Percentiles rank a stretch among this genome's conserved stretches.
Evolutionary conservation across 2,113 vertebrate species (phyloP).

Genomic region (Erpornis zantholeuca): DNA sequence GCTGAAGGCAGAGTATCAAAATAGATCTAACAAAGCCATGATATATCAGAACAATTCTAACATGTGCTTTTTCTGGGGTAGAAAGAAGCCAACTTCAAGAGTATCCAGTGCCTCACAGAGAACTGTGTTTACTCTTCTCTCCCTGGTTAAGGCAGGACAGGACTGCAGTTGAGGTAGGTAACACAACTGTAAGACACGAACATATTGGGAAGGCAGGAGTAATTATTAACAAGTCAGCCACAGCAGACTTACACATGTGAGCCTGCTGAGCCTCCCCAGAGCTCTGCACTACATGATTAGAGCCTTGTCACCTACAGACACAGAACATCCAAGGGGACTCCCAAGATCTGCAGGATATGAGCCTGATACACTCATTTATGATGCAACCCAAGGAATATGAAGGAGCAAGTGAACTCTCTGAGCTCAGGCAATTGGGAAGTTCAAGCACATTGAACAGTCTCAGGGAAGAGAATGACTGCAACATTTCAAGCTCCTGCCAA

Average conservation of each 20-base stretch:
- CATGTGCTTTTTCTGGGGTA: background rate
- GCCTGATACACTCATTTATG: background rate
- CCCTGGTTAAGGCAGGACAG: background rate
- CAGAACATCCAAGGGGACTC: background rate
- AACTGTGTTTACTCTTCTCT: background rate
- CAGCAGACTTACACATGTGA: background rate
- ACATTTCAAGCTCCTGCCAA: background rate
- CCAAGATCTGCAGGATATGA: background rate
- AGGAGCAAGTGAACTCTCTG: background rate
- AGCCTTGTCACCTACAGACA: background rate
- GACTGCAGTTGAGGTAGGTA: background rate
- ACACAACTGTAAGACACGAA: background rate
- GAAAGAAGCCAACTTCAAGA: background rate
- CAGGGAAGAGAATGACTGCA: background rate
- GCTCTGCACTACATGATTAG: background rate
- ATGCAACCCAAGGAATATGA: background rate
- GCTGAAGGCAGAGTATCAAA: background rate
- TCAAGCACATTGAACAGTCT: background rate
- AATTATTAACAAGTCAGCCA: background rate
- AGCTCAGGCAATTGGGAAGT: background rate
- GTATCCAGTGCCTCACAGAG: background rate
- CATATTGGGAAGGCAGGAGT: background rate
- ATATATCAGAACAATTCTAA: background rate
- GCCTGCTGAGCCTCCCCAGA: background rate
- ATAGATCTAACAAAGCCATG: background rate